Evolutionary conservation across 2,797 vertebrate species (phyloP).

Genomic region (Falco peregrinus): DNA sequence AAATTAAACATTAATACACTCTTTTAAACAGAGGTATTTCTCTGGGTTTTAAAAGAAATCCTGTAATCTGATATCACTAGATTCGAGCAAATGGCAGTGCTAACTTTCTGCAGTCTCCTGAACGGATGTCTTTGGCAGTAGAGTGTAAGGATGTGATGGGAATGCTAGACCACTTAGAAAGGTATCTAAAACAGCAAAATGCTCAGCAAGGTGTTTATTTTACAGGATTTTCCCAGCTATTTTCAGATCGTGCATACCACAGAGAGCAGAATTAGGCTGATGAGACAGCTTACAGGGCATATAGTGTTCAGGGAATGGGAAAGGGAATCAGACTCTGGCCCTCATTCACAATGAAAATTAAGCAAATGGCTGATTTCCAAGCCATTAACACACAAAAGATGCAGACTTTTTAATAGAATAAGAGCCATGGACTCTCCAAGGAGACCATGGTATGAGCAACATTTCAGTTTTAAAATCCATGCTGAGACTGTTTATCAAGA

Average conservation of each 20-base stretch:
- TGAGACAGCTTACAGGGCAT: slow-evolving; percentile 1
- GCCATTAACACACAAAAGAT: slow-evolving; percentile 65
- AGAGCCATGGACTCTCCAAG: slow-evolving; percentile 57
- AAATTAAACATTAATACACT: not conserved
- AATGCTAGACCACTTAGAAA: not conserved
- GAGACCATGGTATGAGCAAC: slow-evolving; percentile 49
- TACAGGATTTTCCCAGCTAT: slow-evolving; percentile 6
- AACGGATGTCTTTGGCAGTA: not conserved
- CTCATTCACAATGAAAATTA: slow-evolving; percentile 64
- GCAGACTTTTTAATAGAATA: slow-evolving; percentile 59
- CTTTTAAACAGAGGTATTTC: not conserved
- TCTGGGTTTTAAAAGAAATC: not conserved
- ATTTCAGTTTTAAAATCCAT: slow-evolving; percentile 69
- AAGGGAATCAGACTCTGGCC: slow-evolving; percentile 16
- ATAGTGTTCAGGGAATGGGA: not conserved
- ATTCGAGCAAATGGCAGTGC: not conserved
- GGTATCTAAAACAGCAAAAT: not conserved
- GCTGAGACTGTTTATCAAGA: slow-evolving; percentile 63
- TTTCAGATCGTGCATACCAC: slow-evolving; percentile 6
- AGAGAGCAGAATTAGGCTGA: not conserved
- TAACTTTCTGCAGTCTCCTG: not conserved
- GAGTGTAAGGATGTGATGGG: not conserved
- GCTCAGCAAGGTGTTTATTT: not conserved
- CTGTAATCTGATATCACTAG: not conserved
- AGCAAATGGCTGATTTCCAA: slow-evolving; percentile 69